Base-by-base conservation (phyloP, 2,113 vertebrate genomes). In the Apodemus sylvaticus region DNA sequence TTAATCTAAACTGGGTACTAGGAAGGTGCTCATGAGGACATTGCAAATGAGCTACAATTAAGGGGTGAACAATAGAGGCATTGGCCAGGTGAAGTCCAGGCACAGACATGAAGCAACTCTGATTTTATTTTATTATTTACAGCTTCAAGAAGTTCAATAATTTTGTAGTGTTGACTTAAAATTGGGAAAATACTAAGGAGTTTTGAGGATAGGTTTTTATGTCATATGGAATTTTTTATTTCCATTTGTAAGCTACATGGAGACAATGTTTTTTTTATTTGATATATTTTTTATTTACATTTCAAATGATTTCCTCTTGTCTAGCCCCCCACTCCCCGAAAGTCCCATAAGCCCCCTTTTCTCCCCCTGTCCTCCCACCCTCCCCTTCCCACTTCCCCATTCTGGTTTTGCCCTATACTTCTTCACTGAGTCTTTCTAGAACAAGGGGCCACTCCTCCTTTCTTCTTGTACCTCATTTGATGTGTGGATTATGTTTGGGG, bases 221-320 rank as follows among this genome's bases (percentile, higher is more conserved):
- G 34, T 66, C n/a, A 60, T 42, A 53, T 1, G 3, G 36, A 95
- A 86, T 86, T 91, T 91, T 91, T 93, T n/a, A 89, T 90, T 95
- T 95, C 42, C 26, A 89, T 16, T 88, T 91, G 74, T 93, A 89
- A 96, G 55, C n/a, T n/a, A 16, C 31, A 1, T n/a, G 13, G 73
- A 86, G 51, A 93, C 64, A 93, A 95, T 17, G 3, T 42, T 83
- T 93, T 83, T 95, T n/a, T n/a, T n/a, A n/a, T n/a, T n/a, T n/a
- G n/a, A n/a, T n/a, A n/a, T n/a, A n/a, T n/a, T n/a, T n/a, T n/a
- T n/a, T n/a, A n/a, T n/a, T n/a, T n/a, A n/a, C n/a, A n/a, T n/a
- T n/a, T n/a, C n/a, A n/a, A n/a, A n/a, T n/a, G n/a, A n/a, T n/a
- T n/a, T n/a, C n/a, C n/a, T n/a, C n/a, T n/a, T n/a, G n/a, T n/a